phyloP scores from a whole-genome alignment of 2,888 invertebrate species.

The Barypeithes pellucidus region DNA sequence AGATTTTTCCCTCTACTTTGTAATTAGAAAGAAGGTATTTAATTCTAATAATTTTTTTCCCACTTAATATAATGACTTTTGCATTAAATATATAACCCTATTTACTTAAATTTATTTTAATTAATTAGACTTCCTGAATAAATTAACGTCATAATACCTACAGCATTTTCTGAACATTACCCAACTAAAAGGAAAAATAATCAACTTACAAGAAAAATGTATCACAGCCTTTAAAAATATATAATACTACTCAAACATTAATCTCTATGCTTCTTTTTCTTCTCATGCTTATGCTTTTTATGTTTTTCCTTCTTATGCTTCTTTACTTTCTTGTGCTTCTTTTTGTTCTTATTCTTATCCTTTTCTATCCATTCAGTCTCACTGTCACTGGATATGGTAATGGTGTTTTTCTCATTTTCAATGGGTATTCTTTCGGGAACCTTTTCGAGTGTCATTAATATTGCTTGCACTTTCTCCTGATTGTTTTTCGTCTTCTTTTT shows the following conservation, averaged over 20 bases:
- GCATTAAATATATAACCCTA: too few relatives aligned
- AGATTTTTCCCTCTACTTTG: too few relatives aligned
- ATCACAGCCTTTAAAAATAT: slow-evolving; percentile 4
- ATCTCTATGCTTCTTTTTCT: slow-evolving; percentile 49
- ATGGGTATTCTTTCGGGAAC: slow-evolving; percentile 55
- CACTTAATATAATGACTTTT: too few relatives aligned
- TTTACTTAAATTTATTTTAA: too few relatives aligned
- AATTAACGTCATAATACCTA: too few relatives aligned
- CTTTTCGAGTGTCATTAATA: slow-evolving; percentile 55
- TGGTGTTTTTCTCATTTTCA: slow-evolving; percentile 27
- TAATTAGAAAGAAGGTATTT: too few relatives aligned
- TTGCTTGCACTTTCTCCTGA: slow-evolving; percentile 20
- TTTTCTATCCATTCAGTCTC: slow-evolving; percentile 65
- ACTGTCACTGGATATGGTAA: slow-evolving; percentile 52
- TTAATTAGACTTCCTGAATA: too few relatives aligned
- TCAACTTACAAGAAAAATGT: neutral
- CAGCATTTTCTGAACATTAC: too few relatives aligned
- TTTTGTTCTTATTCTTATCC: slow-evolving; percentile 56
- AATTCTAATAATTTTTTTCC: too few relatives aligned
- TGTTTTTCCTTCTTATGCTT: slow-evolving; percentile 73
- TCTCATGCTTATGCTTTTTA: slow-evolving; percentile 61
- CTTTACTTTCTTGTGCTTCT: slow-evolving; percentile 60
- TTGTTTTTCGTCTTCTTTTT: slow-evolving; percentile 59
- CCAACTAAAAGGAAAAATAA: neutral
- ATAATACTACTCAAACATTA: neutral